phyloP scores from a whole-genome alignment of 30 jellyfish, hydroid and myxozoan genomes.

The Hydractinia symbiolongicarpus region DNA sequence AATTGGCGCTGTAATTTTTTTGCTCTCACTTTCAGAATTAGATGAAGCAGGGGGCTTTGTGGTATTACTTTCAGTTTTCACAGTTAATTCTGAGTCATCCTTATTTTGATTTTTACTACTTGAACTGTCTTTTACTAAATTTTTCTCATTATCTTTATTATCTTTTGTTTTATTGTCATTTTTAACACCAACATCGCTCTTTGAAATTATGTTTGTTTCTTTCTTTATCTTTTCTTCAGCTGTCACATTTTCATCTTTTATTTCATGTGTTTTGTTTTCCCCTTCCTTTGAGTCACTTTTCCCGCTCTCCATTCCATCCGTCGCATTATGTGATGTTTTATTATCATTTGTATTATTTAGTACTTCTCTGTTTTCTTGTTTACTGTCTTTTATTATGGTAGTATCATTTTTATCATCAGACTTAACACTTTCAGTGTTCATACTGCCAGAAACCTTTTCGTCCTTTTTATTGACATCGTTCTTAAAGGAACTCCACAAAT shows the following conservation, averaged over 20 bases:
- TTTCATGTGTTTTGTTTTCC: neutral
- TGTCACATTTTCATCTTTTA: neutral
- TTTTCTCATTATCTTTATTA: neutral
- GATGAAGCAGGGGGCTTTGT: too few relatives aligned
- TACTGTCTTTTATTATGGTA: too few relatives aligned
- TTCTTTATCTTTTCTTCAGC: neutral
- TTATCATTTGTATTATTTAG: too few relatives aligned
- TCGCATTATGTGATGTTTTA: too few relatives aligned
- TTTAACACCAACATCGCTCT: neutral
- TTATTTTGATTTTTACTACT: too few relatives aligned
- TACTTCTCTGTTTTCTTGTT: too few relatives aligned
- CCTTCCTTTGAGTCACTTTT: too few relatives aligned
- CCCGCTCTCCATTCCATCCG: too few relatives aligned
- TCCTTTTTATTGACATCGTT: constrained; percentile 18
- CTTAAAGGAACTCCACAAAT: constrained; percentile 69
- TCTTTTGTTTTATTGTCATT: neutral
- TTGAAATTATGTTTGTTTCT: neutral
- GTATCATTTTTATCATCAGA: neutral
- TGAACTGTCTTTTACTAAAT: neutral
- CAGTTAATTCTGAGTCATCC: too few relatives aligned
- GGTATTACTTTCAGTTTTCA: too few relatives aligned
- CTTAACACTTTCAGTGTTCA: neutral
- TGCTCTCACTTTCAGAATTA: too few relatives aligned
- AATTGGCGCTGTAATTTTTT: too few relatives aligned
- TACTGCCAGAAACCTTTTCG: neutral